Evolutionary conservation across 2,113 vertebrate genomes (phyloP).

Genomic region (Nesoenas mayeri): DNA sequence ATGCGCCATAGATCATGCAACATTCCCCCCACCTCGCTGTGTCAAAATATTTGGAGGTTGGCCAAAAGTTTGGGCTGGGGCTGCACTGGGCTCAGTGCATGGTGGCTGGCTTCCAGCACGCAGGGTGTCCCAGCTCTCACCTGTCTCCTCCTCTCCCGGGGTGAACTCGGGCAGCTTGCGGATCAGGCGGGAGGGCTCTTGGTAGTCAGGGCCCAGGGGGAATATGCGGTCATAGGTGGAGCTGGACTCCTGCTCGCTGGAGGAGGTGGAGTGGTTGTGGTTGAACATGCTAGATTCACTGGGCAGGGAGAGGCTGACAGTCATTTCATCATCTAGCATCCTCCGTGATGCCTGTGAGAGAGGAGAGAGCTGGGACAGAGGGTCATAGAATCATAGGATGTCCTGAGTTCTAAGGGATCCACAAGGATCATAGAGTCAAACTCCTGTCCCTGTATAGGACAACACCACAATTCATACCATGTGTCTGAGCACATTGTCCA

Average conservation of each 20-base stretch:
- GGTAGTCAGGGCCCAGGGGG: slow-evolving; percentile 91
- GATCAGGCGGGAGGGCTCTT: slow-evolving; percentile 91
- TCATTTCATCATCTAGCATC: slow-evolving; percentile 93
- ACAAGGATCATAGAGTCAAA: too few species aligned
- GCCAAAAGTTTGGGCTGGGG: neutral
- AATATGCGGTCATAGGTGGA: slow-evolving; percentile 96
- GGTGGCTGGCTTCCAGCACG: neutral
- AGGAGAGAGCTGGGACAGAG: neutral
- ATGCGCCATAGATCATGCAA: fast-evolving
- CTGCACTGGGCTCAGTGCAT: fast-evolving
- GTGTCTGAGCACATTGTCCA: too few species aligned
- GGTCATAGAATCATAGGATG: too few species aligned
- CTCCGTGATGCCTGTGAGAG: slow-evolving; percentile 87
- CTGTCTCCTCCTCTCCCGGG: slow-evolving; percentile 80
- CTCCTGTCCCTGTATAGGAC: too few species aligned
- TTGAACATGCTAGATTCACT: slow-evolving; percentile 89
- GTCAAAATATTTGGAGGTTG: neutral
- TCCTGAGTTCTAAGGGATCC: too few species aligned
- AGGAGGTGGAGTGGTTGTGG: slow-evolving; percentile 84
- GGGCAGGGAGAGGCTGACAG: slow-evolving; percentile 89
- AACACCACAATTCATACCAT: too few species aligned
- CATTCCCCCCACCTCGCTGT: neutral
- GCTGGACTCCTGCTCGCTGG: slow-evolving; percentile 87
- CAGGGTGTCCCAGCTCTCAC: slow-evolving; percentile 66
- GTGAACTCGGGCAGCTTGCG: slow-evolving; percentile 90